Conservation (phyloP, 2,888 invertebrate species). For the Leptarthrus brevirostris region DNA sequence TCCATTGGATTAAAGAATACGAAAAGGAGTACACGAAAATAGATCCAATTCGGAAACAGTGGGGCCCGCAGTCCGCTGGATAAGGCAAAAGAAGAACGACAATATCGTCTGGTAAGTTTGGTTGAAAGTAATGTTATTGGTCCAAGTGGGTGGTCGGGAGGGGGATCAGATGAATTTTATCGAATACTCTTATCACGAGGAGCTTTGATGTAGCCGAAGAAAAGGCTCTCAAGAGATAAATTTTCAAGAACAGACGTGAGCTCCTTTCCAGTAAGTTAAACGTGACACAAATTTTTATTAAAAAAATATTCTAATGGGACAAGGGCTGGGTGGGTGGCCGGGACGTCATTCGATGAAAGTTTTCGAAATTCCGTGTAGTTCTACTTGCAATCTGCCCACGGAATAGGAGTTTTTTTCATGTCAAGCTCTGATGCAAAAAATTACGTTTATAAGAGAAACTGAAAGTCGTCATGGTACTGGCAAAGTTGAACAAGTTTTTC, state of each 20-base stretch:
- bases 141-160: neutral
- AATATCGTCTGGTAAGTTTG: slow-evolving; percentile 40
- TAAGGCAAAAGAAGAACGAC: slow-evolving; percentile 19
- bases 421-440: too few species aligned
- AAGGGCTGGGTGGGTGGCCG: too few species aligned
- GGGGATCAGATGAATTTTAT: slow-evolving; percentile 4
- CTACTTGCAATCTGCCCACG: too few species aligned
- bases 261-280: neutral
- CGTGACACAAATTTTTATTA: slow-evolving; percentile 40
- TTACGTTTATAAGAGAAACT: too few species aligned
- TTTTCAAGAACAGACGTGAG: slow-evolving; percentile 40
- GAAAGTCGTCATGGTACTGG: too few species aligned
- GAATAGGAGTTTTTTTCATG: too few species aligned
- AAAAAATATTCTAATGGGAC: too few species aligned
- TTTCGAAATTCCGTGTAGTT: too few species aligned
- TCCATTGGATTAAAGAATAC: slow-evolving; percentile 37
- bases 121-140: slow-evolving; percentile 19
- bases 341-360: too few species aligned
- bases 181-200: slow-evolving; percentile 27
- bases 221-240: slow-evolving; percentile 36
- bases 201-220: slow-evolving; percentile 36
- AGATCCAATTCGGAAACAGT: neutral
- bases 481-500: too few species aligned
- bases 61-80: neutral
- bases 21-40: slow-evolving; percentile 38